phyloP scores from a whole-genome alignment of 2,113 vertebrate species.

The Mormoops blainvillei region DNA sequence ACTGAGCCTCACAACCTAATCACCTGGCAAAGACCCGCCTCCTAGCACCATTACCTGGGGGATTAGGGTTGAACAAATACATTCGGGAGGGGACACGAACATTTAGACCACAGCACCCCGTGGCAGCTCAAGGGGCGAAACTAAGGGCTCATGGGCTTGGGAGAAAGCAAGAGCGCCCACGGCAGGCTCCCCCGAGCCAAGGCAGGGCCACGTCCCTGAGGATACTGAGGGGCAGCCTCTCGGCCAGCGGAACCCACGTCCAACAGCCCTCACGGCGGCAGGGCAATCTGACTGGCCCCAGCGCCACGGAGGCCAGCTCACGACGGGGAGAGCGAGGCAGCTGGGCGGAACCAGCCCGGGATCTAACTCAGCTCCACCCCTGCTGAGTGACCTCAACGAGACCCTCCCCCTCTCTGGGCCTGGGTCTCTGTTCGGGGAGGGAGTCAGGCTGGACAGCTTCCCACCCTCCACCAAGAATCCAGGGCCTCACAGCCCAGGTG shows the following conservation, averaged over 20 bases:
- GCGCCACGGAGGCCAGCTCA: not conserved
- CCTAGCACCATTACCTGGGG: not conserved
- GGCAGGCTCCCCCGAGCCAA: not conserved
- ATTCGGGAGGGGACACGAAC: not conserved
- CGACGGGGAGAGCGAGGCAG: rapidly evolving
- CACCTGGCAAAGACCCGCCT: not conserved
- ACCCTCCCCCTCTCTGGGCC: not conserved
- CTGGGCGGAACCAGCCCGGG: rapidly evolving
- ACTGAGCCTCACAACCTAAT: not conserved
- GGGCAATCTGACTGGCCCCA: rapidly evolving
- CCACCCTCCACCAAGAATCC: not conserved
- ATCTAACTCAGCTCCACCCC: not conserved
- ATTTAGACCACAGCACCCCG: not conserved
- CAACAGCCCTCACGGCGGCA: too few relatives aligned
- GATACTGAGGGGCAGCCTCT: not conserved
- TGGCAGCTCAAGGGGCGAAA: too few relatives aligned
- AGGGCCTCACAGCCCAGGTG: not conserved
- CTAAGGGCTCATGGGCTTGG: too few relatives aligned
- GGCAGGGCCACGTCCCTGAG: not conserved
- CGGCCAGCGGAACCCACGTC: not conserved
- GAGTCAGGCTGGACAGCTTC: not conserved
- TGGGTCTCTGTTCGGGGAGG: not conserved
- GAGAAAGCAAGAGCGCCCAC: not conserved
- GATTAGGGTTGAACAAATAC: too few relatives aligned
- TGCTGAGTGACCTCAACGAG: not conserved